phyloP scores from a whole-genome alignment of 2,113 vertebrate species.

The Gambusia holbrooki region DNA sequence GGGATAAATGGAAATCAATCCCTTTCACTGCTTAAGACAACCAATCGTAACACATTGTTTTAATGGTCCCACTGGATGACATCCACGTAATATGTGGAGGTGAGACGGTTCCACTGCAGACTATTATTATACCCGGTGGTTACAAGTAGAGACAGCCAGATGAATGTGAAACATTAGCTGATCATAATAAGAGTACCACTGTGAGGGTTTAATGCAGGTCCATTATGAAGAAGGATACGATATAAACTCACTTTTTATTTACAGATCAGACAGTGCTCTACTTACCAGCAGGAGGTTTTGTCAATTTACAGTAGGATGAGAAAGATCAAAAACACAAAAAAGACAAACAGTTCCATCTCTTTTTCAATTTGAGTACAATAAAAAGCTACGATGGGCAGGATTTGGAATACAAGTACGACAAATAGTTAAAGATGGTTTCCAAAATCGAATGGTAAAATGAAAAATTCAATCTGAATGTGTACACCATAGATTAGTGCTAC shows the following conservation, averaged over 20 bases:
- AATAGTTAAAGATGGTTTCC: too few relatives aligned
- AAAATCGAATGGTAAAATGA: too few relatives aligned
- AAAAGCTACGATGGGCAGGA: too few relatives aligned
- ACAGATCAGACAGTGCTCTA: not conserved
- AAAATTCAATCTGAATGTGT: too few relatives aligned
- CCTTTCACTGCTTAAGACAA: conserved; percentile 80
- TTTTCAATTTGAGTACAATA: too few relatives aligned
- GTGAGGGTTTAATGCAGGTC: conserved; percentile 29
- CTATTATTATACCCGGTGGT: conserved; percentile 65
- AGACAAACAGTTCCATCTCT: too few relatives aligned
- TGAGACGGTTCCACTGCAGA: conserved; percentile 50
- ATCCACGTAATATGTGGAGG: conserved; percentile 54
- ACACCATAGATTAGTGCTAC: too few relatives aligned
- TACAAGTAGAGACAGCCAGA: conserved; percentile 44
- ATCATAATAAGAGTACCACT: conserved; percentile 26
- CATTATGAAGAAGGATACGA: conserved; percentile 8
- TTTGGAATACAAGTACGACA: too few relatives aligned
- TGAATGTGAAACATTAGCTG: conserved; percentile 41
- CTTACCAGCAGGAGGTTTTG: not conserved
- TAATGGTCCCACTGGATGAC: conserved; percentile 69
- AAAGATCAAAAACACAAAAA: too few relatives aligned
- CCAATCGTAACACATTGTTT: conserved; percentile 83
- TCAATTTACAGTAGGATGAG: not conserved
- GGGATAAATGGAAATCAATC: conserved; percentile 81
- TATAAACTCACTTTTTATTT: conserved; percentile 8